Evolutionary conservation across 2,113 vertebrate genomes (phyloP).

Genomic region (Rhipidura dahli): DNA sequence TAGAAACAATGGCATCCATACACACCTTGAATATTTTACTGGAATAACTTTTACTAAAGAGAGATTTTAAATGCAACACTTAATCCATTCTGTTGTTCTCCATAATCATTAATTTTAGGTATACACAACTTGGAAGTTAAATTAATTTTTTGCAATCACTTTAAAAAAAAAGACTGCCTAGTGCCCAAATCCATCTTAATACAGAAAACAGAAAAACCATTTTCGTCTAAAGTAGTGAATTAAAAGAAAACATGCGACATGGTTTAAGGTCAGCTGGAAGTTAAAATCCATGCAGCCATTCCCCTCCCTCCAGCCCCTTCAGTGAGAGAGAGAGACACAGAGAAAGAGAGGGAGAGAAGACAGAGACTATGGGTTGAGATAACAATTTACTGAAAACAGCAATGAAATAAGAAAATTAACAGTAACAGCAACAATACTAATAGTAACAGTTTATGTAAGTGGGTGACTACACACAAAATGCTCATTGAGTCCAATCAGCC

Average conservation of each 20-base stretch:
- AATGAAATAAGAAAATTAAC: background rate
- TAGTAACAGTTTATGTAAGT: background rate
- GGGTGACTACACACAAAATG: background rate
- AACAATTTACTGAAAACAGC: background rate
- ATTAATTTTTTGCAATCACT: background rate
- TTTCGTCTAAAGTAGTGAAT: background rate
- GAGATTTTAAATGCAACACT: background rate
- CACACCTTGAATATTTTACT: background rate
- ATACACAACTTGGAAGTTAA: background rate
- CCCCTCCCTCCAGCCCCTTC: background rate
- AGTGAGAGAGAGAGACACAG: too few relatives aligned
- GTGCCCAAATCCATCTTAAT: background rate
- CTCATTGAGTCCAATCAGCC: background rate
- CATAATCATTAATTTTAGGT: background rate
- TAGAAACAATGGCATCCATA: background rate
- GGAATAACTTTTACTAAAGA: background rate
- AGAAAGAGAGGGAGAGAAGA: background rate
- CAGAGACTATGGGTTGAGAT: background rate
- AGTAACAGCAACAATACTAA: background rate
- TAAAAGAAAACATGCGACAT: background rate
- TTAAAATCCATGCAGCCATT: background rate
- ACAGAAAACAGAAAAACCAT: background rate
- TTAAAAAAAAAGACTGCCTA: background rate
- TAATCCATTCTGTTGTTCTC: background rate
- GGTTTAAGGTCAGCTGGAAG: background rate